Evolutionary conservation across 2,113 vertebrate genomes (phyloP).

Genomic region (Nothocercus julius): DNA sequence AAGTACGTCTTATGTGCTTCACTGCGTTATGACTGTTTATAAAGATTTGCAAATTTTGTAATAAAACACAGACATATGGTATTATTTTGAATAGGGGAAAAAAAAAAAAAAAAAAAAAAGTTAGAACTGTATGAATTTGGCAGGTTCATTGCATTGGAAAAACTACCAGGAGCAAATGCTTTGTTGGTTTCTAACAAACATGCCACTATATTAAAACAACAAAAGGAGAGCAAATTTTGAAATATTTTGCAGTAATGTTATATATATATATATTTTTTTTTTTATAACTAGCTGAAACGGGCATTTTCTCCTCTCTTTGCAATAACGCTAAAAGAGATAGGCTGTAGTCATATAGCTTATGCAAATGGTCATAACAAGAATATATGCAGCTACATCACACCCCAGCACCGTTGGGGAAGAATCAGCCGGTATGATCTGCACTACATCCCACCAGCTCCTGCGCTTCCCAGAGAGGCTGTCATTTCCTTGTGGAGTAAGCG

Average conservation of each 20-base stretch:
- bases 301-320: background rate
- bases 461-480: background rate
- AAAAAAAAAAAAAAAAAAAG: background rate
- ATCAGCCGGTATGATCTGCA: background rate
- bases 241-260: background rate
- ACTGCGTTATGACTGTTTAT: background rate
- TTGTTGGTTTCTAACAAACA: background rate
- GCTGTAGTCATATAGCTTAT: background rate
- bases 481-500: background rate
- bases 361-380: background rate
- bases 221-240: background rate
- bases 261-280: background rate
- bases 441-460: background rate
- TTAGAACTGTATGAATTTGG: background rate
- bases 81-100: background rate
- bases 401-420: background rate
- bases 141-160: background rate
- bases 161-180: background rate
- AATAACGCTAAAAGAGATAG: background rate
- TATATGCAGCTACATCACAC: background rate
- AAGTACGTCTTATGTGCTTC: background rate
- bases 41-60: background rate
- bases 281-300: background rate
- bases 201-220: background rate
- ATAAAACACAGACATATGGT: background rate